Base-by-base conservation (phyloP, 2,797 vertebrate genomes). In the Liparis tanakae region DNA sequence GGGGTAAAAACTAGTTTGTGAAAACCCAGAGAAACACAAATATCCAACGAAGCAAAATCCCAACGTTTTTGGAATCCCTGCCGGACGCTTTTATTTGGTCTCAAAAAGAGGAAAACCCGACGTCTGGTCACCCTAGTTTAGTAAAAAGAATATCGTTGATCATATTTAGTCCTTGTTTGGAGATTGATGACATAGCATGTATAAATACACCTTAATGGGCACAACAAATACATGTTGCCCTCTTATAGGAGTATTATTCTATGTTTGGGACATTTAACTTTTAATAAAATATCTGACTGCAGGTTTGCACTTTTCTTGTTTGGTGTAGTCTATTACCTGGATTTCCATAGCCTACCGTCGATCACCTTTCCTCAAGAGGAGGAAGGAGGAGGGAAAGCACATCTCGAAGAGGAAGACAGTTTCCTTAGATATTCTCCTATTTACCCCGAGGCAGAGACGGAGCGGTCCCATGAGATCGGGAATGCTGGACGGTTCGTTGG, bases 391-490 rank as follows among this genome's bases (percentile, higher is more conserved):
- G 5, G 25, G 41, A 46, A 58, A 68, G 61, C 66, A 56, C 34
- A 44, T 22, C 54, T 74, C 37, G 14, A 36, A 6, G 7, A 54
- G n/a, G 46, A 63, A 50, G 57, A 39, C 17, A 48, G 13, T 44
- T 67, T 72, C 66, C 44, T 44, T 14, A 18, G n/a, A 46, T 64
- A 34, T 69, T 76, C 63, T 51, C 15, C 30, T 33, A 69, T 73
- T 72, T 58, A 56, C 18, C 53, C 34, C 48, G 43, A 72, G 55
- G 46, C 44, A 54, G n/a, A 74, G 59, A 67, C 56, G 9, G 43
- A 71, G 51, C 43, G 55, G 62, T 58, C 69, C 61, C 71, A 20
- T 48, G 70, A 72, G 61, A 56, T 65, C 30, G 44, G 56, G 46
- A 69, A 44, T 36, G 25, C 22, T 67, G 30, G 59, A 64, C 67